A percentile compares a stretch with the other conserved stretches of the same genome.
Evolutionary conservation across 2,797 vertebrate genomes (phyloP).

Genomic region (Xiphorhynchus erythropygius): DNA sequence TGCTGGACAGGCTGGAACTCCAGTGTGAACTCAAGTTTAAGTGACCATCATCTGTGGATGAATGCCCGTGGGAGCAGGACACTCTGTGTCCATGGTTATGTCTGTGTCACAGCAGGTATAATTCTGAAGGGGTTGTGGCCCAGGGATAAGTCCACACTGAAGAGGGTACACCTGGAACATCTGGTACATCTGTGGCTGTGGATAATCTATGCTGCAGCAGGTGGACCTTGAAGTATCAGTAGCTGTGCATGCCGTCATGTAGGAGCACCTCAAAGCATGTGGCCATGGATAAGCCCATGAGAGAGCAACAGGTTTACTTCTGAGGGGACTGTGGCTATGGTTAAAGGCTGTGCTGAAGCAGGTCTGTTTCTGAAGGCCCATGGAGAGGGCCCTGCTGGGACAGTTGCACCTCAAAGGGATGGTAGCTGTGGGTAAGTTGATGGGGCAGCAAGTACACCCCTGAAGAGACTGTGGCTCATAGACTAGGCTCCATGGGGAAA

Average conservation of each 20-base stretch:
- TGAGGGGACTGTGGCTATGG: background rate
- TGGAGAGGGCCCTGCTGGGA: background rate
- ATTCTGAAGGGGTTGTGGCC: background rate
- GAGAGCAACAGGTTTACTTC: background rate
- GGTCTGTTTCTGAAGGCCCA: background rate
- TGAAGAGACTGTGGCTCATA: background rate
- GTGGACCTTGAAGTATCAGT: background rate
- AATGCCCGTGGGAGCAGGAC: background rate
- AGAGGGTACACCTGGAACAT: background rate
- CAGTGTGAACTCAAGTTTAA: background rate
- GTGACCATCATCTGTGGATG: background rate
- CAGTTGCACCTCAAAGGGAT: background rate
- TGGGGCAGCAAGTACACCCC: background rate
- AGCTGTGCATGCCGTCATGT: background rate
- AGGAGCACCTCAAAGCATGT: background rate
- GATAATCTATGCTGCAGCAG: background rate
- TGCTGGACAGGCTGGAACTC: background rate
- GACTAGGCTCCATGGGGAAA: too few relatives aligned
- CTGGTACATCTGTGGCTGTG: background rate
- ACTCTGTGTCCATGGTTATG: rapidly evolving
- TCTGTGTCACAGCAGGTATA: background rate
- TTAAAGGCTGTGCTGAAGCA: background rate
- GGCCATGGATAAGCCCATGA: rapidly evolving
- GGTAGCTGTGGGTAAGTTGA: background rate
- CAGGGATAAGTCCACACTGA: background rate